Evolutionary conservation across 2,888 invertebrate genomes (phyloP).

Genomic region (Ichneumon xanthorius): DNA sequence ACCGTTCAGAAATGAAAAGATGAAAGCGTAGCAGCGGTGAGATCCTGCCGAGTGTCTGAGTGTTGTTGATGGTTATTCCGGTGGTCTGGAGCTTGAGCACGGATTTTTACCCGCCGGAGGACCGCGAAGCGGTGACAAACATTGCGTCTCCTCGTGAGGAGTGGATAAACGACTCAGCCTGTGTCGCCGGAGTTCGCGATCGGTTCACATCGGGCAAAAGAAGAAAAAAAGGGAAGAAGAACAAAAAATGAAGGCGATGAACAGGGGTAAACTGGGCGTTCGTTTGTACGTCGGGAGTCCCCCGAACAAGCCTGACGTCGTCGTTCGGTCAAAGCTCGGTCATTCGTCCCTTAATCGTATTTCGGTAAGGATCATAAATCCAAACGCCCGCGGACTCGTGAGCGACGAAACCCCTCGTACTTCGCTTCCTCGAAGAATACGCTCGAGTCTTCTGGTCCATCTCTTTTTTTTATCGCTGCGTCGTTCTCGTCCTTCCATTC

Average conservation of each 20-base stretch:
- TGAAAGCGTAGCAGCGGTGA: conserved; percentile 18
- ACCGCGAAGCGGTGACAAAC: conserved; percentile 71
- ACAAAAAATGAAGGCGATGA: conserved; percentile 17
- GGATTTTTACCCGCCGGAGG: conserved; percentile 40
- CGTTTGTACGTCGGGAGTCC: conserved; percentile 38
- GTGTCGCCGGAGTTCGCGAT: conserved; percentile 55
- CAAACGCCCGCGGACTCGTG: conserved; percentile 63
- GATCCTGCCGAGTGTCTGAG: conserved; percentile 14
- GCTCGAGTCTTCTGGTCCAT: conserved; percentile 23
- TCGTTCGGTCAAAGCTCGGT: conserved; percentile 63
- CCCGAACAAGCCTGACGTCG: conserved; percentile 39
- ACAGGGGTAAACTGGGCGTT: conserved; percentile 28
- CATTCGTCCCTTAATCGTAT: conserved; percentile 73
- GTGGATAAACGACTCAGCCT: conserved; percentile 64
- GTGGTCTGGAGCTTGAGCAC: conserved; percentile 12
- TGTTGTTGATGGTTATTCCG: conserved; percentile 36
- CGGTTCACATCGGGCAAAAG: conserved; percentile 50
- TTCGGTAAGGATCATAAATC: conserved; percentile 76
- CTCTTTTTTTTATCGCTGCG: conserved; percentile 24
- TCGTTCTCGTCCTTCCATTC: conserved; percentile 33
- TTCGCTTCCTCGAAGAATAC: conserved; percentile 42
- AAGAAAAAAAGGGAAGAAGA: conserved; percentile 14
- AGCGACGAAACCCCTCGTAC: conserved; percentile 45
- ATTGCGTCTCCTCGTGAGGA: conserved; percentile 60
- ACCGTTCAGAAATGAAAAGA: conserved; percentile 56